Evolutionary conservation across 1,140 invertebrate genomes (phyloP).

Genomic region (Bombyx mandarina): DNA sequence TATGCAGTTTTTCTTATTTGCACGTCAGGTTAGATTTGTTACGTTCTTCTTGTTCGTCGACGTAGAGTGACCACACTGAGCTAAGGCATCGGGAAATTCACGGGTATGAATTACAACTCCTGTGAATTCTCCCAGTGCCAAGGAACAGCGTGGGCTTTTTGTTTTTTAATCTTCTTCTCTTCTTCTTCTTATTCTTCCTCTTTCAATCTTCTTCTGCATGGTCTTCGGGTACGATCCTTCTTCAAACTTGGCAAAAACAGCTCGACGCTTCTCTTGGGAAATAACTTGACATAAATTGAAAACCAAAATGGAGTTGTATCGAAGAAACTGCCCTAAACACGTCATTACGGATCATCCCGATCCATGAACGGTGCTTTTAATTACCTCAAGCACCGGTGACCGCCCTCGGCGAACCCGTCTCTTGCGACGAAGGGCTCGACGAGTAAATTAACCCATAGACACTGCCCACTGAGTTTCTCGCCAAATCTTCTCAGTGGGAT

Average conservation of each 20-base stretch:
- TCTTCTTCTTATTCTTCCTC: neutral
- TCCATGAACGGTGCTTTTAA: too few species aligned
- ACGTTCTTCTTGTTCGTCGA: constrained; percentile 7
- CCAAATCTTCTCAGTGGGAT: too few species aligned
- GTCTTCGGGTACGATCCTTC: neutral
- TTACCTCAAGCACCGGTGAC: too few species aligned
- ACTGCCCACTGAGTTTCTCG: too few species aligned
- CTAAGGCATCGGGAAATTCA: constrained; percentile 68
- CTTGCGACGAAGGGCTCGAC: too few species aligned
- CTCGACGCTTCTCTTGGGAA: too few species aligned
- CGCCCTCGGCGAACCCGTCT: too few species aligned
- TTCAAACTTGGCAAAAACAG: neutral
- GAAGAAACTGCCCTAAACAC: too few species aligned
- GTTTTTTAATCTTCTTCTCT: constrained; percentile 10
- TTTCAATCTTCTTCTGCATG: constrained; percentile 2
- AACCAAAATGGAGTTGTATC: too few species aligned
- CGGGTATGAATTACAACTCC: constrained; percentile 62
- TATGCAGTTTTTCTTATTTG: constrained; percentile 11
- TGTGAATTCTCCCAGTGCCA: constrained; percentile 74
- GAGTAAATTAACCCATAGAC: too few species aligned
- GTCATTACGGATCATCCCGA: too few species aligned
- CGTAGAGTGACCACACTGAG: constrained; percentile 24
- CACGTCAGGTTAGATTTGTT: neutral
- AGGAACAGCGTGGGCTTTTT: constrained; percentile 36
- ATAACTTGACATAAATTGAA: too few species aligned